Percentiles rank a stretch among this genome's conserved stretches.
phyloP scores from a whole-genome alignment of 2,113 vertebrate species.

The Rhodinocichla rosea region DNA sequence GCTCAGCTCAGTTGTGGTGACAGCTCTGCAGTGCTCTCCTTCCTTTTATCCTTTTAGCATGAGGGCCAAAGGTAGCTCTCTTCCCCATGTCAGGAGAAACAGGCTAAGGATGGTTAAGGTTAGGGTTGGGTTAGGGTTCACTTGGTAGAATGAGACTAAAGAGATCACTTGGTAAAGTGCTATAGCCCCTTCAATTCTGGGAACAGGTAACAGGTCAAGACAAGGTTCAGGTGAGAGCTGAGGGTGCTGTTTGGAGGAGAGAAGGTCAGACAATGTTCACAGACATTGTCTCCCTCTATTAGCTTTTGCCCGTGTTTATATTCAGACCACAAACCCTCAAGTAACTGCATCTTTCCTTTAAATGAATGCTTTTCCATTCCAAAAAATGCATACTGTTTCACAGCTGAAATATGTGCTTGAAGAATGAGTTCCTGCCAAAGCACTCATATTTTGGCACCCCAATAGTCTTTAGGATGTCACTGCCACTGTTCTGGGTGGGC shows the following conservation, averaged over 20 bases:
- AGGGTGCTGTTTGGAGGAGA: background rate
- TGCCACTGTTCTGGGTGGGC: background rate
- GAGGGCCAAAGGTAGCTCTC: background rate
- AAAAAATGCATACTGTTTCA: background rate
- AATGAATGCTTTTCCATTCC: background rate
- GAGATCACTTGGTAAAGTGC: background rate
- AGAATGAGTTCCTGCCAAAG: background rate
- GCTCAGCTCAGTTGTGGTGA: background rate
- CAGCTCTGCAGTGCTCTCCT: background rate
- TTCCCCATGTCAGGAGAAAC: background rate
- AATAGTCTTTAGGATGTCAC: fast-evolving
- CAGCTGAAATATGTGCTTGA: background rate
- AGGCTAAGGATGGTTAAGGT: background rate
- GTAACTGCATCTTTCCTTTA: background rate
- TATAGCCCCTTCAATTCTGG: background rate
- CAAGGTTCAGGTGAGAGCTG: background rate
- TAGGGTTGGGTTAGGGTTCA: background rate
- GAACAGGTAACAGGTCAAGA: background rate
- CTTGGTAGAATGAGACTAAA: background rate
- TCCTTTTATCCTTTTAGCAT: background rate
- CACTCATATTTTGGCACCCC: background rate
- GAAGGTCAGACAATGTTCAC: background rate
- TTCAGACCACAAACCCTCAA: background rate
- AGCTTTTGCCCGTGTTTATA: background rate
- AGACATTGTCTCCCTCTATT: background rate